Evolutionary conservation across 2,113 vertebrate species (phyloP), one percentile per base, ranked within the genome.

Genomic region (Erpornis zantholeuca): DNA sequence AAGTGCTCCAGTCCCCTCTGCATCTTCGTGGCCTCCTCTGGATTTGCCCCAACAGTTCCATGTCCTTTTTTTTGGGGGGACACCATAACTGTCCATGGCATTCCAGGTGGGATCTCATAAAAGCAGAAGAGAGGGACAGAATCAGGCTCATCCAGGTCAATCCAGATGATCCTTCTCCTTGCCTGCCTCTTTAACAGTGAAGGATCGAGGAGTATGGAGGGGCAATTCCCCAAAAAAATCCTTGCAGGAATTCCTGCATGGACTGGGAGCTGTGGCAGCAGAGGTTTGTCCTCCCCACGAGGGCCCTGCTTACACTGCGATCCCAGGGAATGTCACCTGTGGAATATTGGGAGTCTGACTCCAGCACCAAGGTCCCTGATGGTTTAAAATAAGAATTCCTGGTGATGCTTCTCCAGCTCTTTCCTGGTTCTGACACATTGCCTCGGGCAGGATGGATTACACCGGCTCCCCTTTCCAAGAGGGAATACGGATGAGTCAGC

Each of bases 321-420:
- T 56, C 27, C 40, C 5, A 8, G 56, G 83, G 35, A 36, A 36
- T 8, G 6, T 20, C 60, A 45, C 19, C 36, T 9, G 1, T 61
- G 57, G 80, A 86, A 72, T 69, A 47, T 24, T 4, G 42, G 40
- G 73, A 87, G 10, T 33, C 24, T 64, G 88, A 57, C 68, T 88
- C 40, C 35, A 28, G 57, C 83, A 36, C 88, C 56, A 45, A 56
- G 86, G 70, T 40, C 71, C 47, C 75, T 71, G 75, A 60, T 44
- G 86, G 86, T 88, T 91, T 65, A 93, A n/a, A n/a, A 90, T 86
- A 40, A 68, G 84, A 75, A 93, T 83, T 86, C 69, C 69, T 54
- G 1, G 20, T 42, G 83, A 23, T 84, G 71, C 60, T 66, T 79
- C 71, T 15, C 59, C 3, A 9, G 71, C 56, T 57, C 60, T 78